Base-by-base conservation (phyloP, 1,140 invertebrate genomes). In the Pseudomyrmex dendroicus region DNA sequence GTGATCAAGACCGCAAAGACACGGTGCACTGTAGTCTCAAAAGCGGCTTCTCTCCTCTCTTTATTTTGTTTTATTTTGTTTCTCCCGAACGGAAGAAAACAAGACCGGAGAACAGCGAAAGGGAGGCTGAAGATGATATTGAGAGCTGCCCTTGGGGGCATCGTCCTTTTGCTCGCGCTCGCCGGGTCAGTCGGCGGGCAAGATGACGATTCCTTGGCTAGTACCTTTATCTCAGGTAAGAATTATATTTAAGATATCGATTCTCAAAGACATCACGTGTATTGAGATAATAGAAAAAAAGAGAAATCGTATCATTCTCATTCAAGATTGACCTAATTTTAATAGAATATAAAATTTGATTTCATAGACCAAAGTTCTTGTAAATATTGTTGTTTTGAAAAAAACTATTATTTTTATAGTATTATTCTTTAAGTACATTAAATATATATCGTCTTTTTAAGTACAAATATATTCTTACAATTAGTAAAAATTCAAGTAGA, bases 171-270 rank as follows among this genome's bases (percentile, higher is more conserved):
- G 46, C 68, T 92, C 54, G 61, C 86, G 73, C 70, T 89, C 73
- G 84, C 57, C 50, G 84, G 73, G 56, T 82, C 73, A 62, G 90
- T 91, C 62, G 78, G 84, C 73, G 94, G 93, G 83, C 96, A 97
- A 93, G 96, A 97, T 92, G 94, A 94, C 64, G 97, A 97, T 77
- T 97, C 97, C 12, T 94, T 97, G 87, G 96, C 96, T 82, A 96
- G 96, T 85, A 97, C 96, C 89, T 97, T 97, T 91, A 94, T 97
- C 17, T 97, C 97, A 94, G 97, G 97, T 97, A 94, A 88, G 35
- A 68, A 77, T 66, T 13, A 1, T 4, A 44, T 52, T 48, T 48
- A 9, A 3, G 5, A 25, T 22, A 46, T 48, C 13, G 1, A 25
- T 25, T 22, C 46, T 15, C 46, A 8, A 22, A 46, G 9, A 63